phyloP scores from a whole-genome alignment of 2,113 vertebrate species.

The Manacus vitellinus region DNA sequence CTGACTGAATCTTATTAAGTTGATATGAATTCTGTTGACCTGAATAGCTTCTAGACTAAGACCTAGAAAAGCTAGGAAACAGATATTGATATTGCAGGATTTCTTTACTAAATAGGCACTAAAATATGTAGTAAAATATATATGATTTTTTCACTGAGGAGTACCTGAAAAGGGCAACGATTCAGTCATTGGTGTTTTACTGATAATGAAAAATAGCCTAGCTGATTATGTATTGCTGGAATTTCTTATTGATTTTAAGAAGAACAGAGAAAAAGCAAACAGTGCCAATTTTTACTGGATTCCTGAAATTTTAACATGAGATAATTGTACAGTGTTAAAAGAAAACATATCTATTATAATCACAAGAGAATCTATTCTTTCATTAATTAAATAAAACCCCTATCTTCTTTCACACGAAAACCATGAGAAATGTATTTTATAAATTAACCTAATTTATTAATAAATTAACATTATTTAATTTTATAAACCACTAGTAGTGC shows the following conservation, averaged over 20 bases:
- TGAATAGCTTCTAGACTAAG: background rate
- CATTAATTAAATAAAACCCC: background rate
- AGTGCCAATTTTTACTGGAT: background rate
- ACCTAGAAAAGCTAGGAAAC: background rate
- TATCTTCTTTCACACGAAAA: background rate
- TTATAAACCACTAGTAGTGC: background rate
- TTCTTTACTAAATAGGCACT: background rate
- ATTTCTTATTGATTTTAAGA: background rate
- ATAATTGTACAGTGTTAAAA: background rate
- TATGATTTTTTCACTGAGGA: background rate
- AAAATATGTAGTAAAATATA: background rate
- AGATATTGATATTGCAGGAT: background rate
- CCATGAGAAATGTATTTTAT: background rate
- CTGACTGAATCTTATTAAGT: background rate
- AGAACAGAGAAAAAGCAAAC: background rate
- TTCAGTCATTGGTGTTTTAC: background rate
- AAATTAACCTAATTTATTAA: background rate
- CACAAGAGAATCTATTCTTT: background rate
- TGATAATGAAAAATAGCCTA: background rate
- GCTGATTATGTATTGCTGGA: background rate
- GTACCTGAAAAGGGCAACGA: background rate
- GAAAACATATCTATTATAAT: background rate
- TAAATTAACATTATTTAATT: background rate
- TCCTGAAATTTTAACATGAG: background rate
- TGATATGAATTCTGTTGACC: background rate